Evolutionary conservation across 2,888 invertebrate genomes (phyloP), one percentile per base, ranked within the genome.

Genomic region (Galeopsomyia nigrocyanea): DNA sequence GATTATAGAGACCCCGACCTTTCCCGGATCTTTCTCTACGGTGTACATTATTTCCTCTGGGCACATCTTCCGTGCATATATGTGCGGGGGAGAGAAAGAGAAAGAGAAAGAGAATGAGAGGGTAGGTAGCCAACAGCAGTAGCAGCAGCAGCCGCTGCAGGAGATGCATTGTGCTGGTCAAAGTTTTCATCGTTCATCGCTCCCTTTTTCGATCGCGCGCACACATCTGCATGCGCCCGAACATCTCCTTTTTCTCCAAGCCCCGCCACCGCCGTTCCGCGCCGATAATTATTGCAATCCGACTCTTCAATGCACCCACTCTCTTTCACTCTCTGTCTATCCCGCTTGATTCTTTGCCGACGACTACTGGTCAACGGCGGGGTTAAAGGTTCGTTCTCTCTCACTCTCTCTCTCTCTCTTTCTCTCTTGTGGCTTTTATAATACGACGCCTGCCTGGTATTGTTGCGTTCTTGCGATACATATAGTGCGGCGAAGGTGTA

Each of bases 101-200:
- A n/a, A 65, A 71, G 71, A 68, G 64, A 19, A 62, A 53, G 76
- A 47, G 71, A 68, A 49, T 22, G 64, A 58, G 65, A 70, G 74
- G 74, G 61, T 55, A 74, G 79, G 80, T 39, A 39, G 39, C 39
- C 39, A 39, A 39, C 39, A 39, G 26, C 26, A n/a, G n/a, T n/a
- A n/a, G n/a, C n/a, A n/a, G n/a, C n/a, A n/a, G 7, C 31, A 31
- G 31, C 31, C 31, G 7, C 31, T 79, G 79, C 7, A 39, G 39
- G 39, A 80, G 82, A 79, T 81, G 84, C 83, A 84, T 84, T 83
- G 85, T 84, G 79, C 80, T 79, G 80, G 80, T 81, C 80, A 82
- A 82, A 82, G 80, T 82, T 81, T 81, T 79, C 79, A 79, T 79
- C 80, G 77, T 77, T 76, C 78, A 74, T 77, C 75, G 73, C 73